A percentile compares a stretch with the other conserved stretches of the same genome.
These are phyloP conservation scores for Drosophila limbata DNA, from an alignment of 2,888 invertebrate species.

Conservation along the genomic window DNA sequence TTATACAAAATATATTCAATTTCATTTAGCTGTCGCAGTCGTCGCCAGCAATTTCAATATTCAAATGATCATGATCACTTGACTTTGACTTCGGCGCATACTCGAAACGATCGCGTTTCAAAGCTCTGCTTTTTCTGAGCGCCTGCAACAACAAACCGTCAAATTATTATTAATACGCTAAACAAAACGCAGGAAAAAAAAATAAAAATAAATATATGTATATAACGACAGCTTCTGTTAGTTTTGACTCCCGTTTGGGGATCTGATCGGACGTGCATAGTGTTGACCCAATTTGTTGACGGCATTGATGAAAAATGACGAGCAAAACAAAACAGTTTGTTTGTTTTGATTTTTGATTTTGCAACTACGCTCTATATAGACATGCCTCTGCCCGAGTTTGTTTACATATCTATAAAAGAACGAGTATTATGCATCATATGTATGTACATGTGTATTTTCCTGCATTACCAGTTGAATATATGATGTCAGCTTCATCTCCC, in stretches of 20 bases:
- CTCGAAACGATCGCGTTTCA: conserved; percentile 35
- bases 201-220: conserved; percentile 10
- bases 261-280: conserved; percentile 20
- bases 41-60: conserved; percentile 67
- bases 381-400: background rate
- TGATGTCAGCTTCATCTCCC: conserved; percentile 68
- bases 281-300: conserved; percentile 68
- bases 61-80: conserved; percentile 73
- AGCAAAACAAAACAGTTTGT: conserved; percentile 55
- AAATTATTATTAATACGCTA: conserved; percentile 63
- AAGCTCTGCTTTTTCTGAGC: conserved; percentile 63
- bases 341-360: conserved; percentile 51
- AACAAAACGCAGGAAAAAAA: conserved; percentile 24
- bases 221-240: conserved; percentile 27
- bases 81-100: conserved; percentile 45
- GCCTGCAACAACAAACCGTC: conserved; percentile 56
- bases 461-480: conserved; percentile 24
- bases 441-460: conserved; percentile 34
- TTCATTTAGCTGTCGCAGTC: conserved; percentile 56
- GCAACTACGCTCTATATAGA: conserved; percentile 37
- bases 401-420: background rate
- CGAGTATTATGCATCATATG: conserved; percentile 3
- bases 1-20: conserved; percentile 78
- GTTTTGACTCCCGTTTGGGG: conserved; percentile 38
- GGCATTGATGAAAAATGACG: conserved; percentile 56